phyloP scores from a whole-genome alignment of 2,888 invertebrate genomes.

The Agrochola macilenta region DNA sequence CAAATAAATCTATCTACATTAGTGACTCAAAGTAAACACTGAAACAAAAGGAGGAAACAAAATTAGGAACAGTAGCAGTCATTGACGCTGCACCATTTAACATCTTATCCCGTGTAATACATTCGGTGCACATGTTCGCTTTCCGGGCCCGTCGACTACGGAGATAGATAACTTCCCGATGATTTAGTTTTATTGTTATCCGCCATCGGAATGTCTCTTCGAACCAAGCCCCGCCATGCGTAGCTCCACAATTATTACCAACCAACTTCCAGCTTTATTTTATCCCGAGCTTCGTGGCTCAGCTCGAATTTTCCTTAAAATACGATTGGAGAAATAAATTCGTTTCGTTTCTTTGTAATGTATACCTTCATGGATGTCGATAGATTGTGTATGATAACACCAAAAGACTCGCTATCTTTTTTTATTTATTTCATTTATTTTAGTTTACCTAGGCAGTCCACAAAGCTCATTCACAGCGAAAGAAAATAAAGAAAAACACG shows the following conservation, averaged over 20 bases:
- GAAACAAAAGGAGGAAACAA: slow-evolving; percentile 55
- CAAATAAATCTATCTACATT: slow-evolving; percentile 47
- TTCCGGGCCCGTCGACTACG: slow-evolving; percentile 80
- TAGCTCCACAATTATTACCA: slow-evolving; percentile 68
- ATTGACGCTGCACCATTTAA: slow-evolving; percentile 84
- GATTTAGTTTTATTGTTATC: slow-evolving; percentile 90
- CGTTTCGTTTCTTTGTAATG: slow-evolving; percentile 33
- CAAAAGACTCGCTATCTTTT: slow-evolving; percentile 11
- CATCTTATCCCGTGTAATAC: slow-evolving; percentile 84
- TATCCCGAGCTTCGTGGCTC: slow-evolving; percentile 54
- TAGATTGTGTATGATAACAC: slow-evolving; percentile 22
- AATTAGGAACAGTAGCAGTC: slow-evolving; percentile 78
- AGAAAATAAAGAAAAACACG: slow-evolving; percentile 47
- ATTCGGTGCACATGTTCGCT: slow-evolving; percentile 83
- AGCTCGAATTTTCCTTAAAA: slow-evolving; percentile 57
- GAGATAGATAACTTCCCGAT: slow-evolving; percentile 90
- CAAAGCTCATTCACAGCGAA: slow-evolving; percentile 37
- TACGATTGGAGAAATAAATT: slow-evolving; percentile 31
- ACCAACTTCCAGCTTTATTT: slow-evolving; percentile 65
- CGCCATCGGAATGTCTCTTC: slow-evolving; percentile 83
- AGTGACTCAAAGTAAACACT: slow-evolving; percentile 46
- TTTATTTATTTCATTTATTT: slow-evolving; percentile 22
- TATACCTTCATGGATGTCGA: slow-evolving; percentile 3
- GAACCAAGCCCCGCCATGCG: slow-evolving; percentile 69
- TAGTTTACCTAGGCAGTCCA: slow-evolving; percentile 41